Evolutionary conservation across 1,140 invertebrate species (phyloP).

Genomic region (Rhyacophila brunnea): DNA sequence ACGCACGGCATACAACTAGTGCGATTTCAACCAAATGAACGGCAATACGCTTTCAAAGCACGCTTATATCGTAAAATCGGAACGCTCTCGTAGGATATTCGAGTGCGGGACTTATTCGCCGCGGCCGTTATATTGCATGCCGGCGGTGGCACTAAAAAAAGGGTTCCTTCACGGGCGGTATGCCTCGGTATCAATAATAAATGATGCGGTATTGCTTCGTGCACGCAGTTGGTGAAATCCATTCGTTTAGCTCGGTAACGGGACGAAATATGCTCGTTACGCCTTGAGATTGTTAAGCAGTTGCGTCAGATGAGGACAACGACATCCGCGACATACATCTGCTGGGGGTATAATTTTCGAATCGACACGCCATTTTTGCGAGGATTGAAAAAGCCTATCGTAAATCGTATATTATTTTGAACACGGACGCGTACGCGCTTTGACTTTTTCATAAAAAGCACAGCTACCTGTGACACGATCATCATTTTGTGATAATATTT

Average conservation of each 20-base stretch:
- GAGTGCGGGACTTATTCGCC: conserved; percentile 20
- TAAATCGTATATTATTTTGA: too few relatives aligned
- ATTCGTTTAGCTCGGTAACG: conserved; percentile 10
- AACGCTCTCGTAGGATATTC: conserved; percentile 30
- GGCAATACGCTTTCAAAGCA: conserved; percentile 34
- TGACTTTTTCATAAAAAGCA: too few relatives aligned
- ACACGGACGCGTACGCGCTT: too few relatives aligned
- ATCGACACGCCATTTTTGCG: too few relatives aligned
- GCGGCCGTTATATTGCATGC: conserved; percentile 26
- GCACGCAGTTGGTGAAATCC: conserved; percentile 30
- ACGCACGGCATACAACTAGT: conserved; percentile 27
- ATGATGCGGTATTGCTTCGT: conserved; percentile 36
- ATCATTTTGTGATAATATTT: too few relatives aligned
- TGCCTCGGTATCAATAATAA: conserved; percentile 33
- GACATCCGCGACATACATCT: not conserved
- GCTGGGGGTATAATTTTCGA: too few relatives aligned
- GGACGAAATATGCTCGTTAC: conserved; percentile 30
- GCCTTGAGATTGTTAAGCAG: conserved; percentile 21
- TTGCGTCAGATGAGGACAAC: not conserved
- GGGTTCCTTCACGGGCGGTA: conserved; percentile 20
- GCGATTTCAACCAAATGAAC: conserved; percentile 20
- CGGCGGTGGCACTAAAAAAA: conserved; percentile 32
- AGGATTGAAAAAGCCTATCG: too few relatives aligned
- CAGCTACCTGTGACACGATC: too few relatives aligned
- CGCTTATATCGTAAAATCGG: conserved; percentile 36